These are phyloP conservation scores for Brachynemurus nebulosus DNA, from an alignment of 2,888 invertebrate species.

Conservation along the genomic window DNA sequence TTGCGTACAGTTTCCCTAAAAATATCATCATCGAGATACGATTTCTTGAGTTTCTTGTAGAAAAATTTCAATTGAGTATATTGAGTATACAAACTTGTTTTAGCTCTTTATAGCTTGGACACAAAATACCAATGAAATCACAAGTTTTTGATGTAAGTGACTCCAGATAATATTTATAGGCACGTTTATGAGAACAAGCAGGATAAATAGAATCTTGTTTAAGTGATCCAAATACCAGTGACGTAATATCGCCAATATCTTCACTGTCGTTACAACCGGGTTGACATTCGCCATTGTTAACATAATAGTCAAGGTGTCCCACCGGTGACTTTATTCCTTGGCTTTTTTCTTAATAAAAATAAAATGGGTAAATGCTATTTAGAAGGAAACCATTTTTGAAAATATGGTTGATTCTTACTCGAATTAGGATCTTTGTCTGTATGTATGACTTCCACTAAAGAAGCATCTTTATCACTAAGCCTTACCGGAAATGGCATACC, in stretches of 20 bases:
- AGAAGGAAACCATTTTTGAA: not conserved
- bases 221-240: constrained; percentile 23
- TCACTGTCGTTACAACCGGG: constrained; percentile 28
- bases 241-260: constrained; percentile 20
- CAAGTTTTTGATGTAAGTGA: constrained; percentile 26
- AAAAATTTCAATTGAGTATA: not conserved
- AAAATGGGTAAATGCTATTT: constrained; percentile 1
- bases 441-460: constrained; percentile 44
- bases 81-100: not conserved
- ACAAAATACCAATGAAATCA: constrained; percentile 28
- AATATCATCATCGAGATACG: not conserved
- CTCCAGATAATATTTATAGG: constrained; percentile 32
- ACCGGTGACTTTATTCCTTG: constrained; percentile 27
- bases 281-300: constrained; percentile 29
- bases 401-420: constrained; percentile 17
- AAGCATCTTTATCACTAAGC: constrained; percentile 38
- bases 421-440: constrained; percentile 34
- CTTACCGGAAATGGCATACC: constrained; percentile 36
- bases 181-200: constrained; percentile 31
- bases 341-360: constrained; percentile 21
- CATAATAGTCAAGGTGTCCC: constrained; percentile 31
- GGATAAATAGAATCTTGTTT: constrained; percentile 27
- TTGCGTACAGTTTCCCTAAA: not conserved
- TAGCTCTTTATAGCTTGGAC: constrained; percentile 19
- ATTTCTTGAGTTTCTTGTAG: not conserved